Evolutionary conservation across 1,140 invertebrate genomes (phyloP).

Genomic region (Danaus plexippus): DNA sequence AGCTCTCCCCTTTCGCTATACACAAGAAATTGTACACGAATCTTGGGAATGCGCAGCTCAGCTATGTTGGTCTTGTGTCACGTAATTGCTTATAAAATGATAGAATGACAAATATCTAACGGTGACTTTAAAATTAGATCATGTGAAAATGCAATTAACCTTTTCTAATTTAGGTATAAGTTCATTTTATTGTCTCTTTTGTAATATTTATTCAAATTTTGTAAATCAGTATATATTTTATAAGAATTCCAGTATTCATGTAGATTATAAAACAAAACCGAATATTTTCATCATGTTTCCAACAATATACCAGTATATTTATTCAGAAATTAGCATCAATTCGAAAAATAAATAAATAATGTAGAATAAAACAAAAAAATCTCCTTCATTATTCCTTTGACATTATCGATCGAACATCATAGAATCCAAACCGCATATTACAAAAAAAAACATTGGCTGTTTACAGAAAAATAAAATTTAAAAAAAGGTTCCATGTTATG

Average conservation of each 20-base stretch:
- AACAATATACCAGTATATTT: too few species aligned
- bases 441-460: not conserved
- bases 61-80: constrained; percentile 23
- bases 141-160: constrained; percentile 1
- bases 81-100: constrained; percentile 52
- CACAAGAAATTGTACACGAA: constrained; percentile 6
- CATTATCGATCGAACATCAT: not conserved
- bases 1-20: constrained; percentile 17
- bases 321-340: too few species aligned
- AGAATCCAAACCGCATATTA: too few species aligned
- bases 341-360: not conserved
- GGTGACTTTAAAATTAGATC: constrained; percentile 23
- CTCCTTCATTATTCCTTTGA: not conserved
- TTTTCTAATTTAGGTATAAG: too few species aligned
- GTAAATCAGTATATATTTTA: too few species aligned
- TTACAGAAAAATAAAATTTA: constrained; percentile 6
- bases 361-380: not conserved
- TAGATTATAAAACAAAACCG: not conserved
- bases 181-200: too few species aligned
- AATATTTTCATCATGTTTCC: not conserved
- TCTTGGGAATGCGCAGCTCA: constrained; percentile 20
- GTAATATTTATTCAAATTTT: too few species aligned
- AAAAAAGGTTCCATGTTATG: not conserved
- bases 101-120: constrained; percentile 49
- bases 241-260: too few species aligned